Evolutionary conservation across 92 coral and sea anemone genomes (phyloP), one percentile per base, ranked within the genome.

Genomic region (Diadumene lineata): DNA sequence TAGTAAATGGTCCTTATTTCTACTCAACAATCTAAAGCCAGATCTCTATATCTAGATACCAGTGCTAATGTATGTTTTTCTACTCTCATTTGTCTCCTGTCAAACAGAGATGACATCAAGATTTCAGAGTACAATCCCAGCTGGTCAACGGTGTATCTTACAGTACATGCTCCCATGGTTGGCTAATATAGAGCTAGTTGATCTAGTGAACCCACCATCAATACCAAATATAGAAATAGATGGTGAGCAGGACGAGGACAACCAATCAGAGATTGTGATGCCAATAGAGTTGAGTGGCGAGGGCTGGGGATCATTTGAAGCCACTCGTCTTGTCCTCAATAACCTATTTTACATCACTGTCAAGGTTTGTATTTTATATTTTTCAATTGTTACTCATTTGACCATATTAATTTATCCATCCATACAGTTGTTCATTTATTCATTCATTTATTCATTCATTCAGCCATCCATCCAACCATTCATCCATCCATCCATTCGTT

Each of bases 231-330:
- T 65, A 16, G 87, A 87, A 77, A 48, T 73, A 68, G 85, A 78
- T 1, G 30, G 68, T 38, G 81, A 58, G 43, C 90, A 80, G 56
- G 81, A 85, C 44, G 80, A 82, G 61, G 72, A 68, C 15, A 83
- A 79, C 18, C 85, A 65, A 53, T 74, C 78, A 50, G 86, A 62
- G 68, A 64, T 85, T 31, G 32, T 92, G 34, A 83, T 86, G 15
- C 99, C 92, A 23, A 88, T 96, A 25, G 93, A 92, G 44, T 86
- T 96, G 77, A 86, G 78, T 34, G 97, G 92, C 27, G 97, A 92
- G 76, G 99, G 99, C 64, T 96, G 99, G 99, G 99, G 99, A n/a
- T 92, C 99, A 33, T 74, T 85, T 17, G 94, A 92, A 74, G 99
- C 99, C 18, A 96, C 93, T 13, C 99, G 92, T 75, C 51, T 96